phyloP scores from a whole-genome alignment of 2,888 invertebrate species.

The Hoplodrina ambigua region DNA sequence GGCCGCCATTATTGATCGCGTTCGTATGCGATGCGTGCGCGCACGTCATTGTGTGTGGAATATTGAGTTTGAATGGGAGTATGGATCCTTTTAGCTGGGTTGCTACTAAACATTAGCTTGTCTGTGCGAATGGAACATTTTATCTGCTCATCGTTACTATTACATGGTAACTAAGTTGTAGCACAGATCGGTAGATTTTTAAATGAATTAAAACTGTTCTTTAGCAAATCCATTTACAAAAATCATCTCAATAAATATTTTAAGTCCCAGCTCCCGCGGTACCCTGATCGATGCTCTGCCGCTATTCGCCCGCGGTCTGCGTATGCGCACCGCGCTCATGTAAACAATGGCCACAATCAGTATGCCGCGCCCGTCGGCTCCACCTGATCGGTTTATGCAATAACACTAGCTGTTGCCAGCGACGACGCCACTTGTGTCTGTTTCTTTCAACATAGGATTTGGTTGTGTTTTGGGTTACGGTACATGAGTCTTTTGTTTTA shows the following conservation, averaged over 20 bases:
- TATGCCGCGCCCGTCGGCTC: slow-evolving; percentile 33
- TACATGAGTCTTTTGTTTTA: background rate
- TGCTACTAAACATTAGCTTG: background rate
- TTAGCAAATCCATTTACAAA: too few species aligned
- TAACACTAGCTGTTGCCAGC: slow-evolving; percentile 48
- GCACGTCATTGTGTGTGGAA: slow-evolving; percentile 61
- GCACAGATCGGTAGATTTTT: too few species aligned
- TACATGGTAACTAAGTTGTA: too few species aligned
- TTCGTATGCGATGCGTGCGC: slow-evolving; percentile 66
- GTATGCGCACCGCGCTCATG: slow-evolving; percentile 53
- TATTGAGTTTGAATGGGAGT: slow-evolving; percentile 60
- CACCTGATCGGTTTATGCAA: slow-evolving; percentile 67
- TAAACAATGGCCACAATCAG: slow-evolving; percentile 55
- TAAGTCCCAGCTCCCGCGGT: slow-evolving; percentile 43
- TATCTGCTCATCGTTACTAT: too few species aligned
- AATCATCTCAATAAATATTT: background rate
- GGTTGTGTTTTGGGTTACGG: background rate
- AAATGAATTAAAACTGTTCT: too few species aligned
- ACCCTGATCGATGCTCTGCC: background rate
- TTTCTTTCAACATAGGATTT: slow-evolving; percentile 15
- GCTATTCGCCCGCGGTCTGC: slow-evolving; percentile 39
- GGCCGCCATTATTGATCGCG: slow-evolving; percentile 57
- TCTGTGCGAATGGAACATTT: too few species aligned
- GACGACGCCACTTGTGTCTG: slow-evolving; percentile 14
- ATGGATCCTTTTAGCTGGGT: background rate